A percentile compares a stretch with the other conserved stretches of the same genome.
Conservation (phyloP, 2,888 invertebrate species). For the Sesia bembeciformis region DNA sequence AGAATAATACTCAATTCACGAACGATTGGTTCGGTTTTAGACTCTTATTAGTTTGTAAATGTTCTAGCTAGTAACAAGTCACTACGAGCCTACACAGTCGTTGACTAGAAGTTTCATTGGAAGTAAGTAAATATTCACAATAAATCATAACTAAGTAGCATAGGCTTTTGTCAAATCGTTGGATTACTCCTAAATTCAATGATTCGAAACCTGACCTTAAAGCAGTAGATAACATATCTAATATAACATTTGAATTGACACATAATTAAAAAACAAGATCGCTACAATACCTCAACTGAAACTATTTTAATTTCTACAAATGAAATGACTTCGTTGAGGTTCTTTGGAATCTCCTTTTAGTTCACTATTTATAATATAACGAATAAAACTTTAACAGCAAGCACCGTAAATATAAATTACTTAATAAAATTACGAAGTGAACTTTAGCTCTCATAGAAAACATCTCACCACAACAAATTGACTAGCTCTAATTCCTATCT, state of each 20-base stretch:
- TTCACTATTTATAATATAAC: constrained; percentile 34
- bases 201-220: constrained; percentile 52
- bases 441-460: constrained; percentile 65
- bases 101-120: constrained; percentile 41
- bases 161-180: constrained; percentile 41
- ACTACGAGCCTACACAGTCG: constrained; percentile 60
- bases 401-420: constrained; percentile 61
- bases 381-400: constrained; percentile 59
- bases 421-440: constrained; percentile 51
- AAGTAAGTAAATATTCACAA: constrained; percentile 31
- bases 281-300: constrained; percentile 23
- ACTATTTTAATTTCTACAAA: constrained; percentile 25
- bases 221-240: constrained; percentile 14
- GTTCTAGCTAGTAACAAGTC: constrained; percentile 50
- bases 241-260: constrained; percentile 28
- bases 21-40: constrained; percentile 51
- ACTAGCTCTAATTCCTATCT: constrained; percentile 69
- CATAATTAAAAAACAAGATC: constrained; percentile 22
- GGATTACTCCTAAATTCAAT: constrained; percentile 46
- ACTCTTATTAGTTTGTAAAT: constrained; percentile 35
- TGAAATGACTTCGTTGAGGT: constrained; percentile 48
- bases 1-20: constrained; percentile 50
- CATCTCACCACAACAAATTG: constrained; percentile 67
- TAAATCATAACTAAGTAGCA: constrained; percentile 22
- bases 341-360: constrained; percentile 35